Percentiles rank a stretch among this genome's conserved stretches.
Evolutionary conservation across 1,140 invertebrate genomes (phyloP).

Genomic region (Temnothorax curvispinosus): DNA sequence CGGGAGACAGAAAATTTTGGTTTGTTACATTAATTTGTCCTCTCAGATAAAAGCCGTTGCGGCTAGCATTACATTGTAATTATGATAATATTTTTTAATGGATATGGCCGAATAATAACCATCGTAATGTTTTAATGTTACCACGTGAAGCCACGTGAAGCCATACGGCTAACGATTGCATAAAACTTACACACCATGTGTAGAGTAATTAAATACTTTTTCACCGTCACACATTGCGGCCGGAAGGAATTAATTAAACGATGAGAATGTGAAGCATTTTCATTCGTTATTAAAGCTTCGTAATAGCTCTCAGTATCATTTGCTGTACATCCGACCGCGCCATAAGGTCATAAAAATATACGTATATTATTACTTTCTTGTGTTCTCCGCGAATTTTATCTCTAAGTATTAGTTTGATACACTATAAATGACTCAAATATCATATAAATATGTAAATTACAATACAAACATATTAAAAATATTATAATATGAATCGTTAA

Average conservation of each 20-base stretch:
- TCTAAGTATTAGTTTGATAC: slow-evolving; percentile 22
- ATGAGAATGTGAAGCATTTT: slow-evolving; percentile 54
- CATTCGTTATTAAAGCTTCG: slow-evolving; percentile 53
- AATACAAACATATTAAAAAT: not conserved
- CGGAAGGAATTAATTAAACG: slow-evolving; percentile 60
- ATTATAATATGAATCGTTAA: not conserved
- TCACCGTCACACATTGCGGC: slow-evolving; percentile 41
- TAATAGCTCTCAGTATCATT: slow-evolving; percentile 53
- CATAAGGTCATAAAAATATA: slow-evolving; percentile 17
- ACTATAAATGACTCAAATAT: not conserved
- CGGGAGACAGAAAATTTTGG: slow-evolving; percentile 26
- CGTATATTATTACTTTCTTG: slow-evolving; percentile 1
- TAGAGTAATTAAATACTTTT: slow-evolving; percentile 59
- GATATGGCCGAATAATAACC: slow-evolving; percentile 50
- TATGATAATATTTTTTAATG: slow-evolving; percentile 62
- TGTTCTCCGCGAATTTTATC: slow-evolving; percentile 8
- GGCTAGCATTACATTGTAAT: slow-evolving; percentile 52
- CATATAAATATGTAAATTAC: not conserved
- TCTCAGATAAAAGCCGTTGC: slow-evolving; percentile 27
- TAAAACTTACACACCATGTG: slow-evolving; percentile 42
- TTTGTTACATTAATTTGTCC: slow-evolving; percentile 49
- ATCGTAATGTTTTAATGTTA: slow-evolving; percentile 59
- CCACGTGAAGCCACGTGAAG: slow-evolving; percentile 36
- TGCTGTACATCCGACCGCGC: not conserved
- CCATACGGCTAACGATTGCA: slow-evolving; percentile 55